Base-by-base conservation (phyloP, 1,140 invertebrate species). In the Lasaia peninsularis region DNA sequence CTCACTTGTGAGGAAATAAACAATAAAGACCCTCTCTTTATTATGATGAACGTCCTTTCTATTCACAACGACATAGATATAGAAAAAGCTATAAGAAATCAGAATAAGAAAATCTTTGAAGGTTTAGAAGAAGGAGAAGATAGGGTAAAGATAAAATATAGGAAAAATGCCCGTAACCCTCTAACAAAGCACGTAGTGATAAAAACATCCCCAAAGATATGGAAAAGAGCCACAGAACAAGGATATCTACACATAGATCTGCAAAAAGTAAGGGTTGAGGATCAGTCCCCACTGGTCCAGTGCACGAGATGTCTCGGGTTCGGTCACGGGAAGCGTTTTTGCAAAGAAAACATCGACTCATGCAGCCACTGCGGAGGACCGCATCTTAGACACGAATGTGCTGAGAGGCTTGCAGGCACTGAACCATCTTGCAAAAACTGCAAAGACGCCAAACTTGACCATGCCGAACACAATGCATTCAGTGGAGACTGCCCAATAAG, bases 281-380 rank as follows among this genome's bases (percentile, higher is more conserved):
- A 24, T 16, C 32, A 58, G 10, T 44, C 57, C 6, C 52, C 60
- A n/a, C 56, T 64, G n/a, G 49, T 56, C 0, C 53, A 60, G 11
- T 57, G 64, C 31, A 34, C 56, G 1, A 24, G 33, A 2, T 65
- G 58, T 16, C 44, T 58, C 0, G 63, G 40, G 10, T 67, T 57
- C 31, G 60, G 57, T 2, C 64, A 63, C 16, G 48, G 52, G 2
- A 40, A 33, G 20, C 31, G 50, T 0, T 18, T 40, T 1, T 67
- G 65, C 28, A 61, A 28, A 10, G 51, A 58, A 50, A 14, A 6
- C 6, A 37, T 5, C 1, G 51, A 57, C 2, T 24, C 10, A 5
- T 67, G 61, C n/a, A 55, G 58, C 32, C 62, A 64, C 33, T 64
- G 62, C 9, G 37, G 21, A 1, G 54, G 62, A 1, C 35, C 35